Conservation (phyloP, 2,113 vertebrate genomes). For the Pachycephala philippinensis region DNA sequence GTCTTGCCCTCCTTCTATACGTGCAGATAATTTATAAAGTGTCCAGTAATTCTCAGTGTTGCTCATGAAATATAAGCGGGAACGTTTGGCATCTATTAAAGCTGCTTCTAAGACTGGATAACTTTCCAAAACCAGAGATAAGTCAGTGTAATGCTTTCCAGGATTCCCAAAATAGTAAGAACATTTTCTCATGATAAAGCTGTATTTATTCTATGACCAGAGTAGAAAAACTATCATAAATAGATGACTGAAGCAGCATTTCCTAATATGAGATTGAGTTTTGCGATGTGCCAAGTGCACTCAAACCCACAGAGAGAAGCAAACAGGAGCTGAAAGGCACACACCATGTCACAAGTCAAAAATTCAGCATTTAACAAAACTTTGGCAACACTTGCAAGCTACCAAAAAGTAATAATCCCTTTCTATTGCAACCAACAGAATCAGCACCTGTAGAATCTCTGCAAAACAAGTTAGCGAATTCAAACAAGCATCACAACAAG, state of each 20-base stretch:
- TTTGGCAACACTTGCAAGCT: not conserved
- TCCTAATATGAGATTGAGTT: slow-evolving; percentile 11
- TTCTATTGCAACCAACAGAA: not conserved
- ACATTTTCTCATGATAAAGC: slow-evolving; percentile 37
- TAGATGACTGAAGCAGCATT: not conserved
- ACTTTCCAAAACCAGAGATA: slow-evolving; percentile 49
- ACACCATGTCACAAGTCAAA: not conserved
- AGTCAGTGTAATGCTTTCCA: slow-evolving; percentile 23
- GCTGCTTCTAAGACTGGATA: not conserved
- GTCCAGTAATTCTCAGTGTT: not conserved
- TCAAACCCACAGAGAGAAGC: not conserved
- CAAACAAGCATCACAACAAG: not conserved
- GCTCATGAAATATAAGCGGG: not conserved
- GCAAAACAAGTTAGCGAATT: not conserved
- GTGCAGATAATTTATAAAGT: not conserved
- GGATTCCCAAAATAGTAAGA: slow-evolving; percentile 39
- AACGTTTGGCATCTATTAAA: not conserved
- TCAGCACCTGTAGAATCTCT: not conserved
- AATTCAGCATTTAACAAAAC: not conserved
- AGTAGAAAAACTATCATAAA: slow-evolving; percentile 29
- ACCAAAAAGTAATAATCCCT: not conserved
- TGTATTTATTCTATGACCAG: slow-evolving; percentile 31
- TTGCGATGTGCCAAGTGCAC: fast-evolving
- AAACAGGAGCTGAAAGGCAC: not conserved
- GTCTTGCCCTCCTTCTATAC: not conserved